These are phyloP conservation scores for Rhingia campestris DNA, from an alignment of 2,888 invertebrate species.

Conservation along the genomic window DNA sequence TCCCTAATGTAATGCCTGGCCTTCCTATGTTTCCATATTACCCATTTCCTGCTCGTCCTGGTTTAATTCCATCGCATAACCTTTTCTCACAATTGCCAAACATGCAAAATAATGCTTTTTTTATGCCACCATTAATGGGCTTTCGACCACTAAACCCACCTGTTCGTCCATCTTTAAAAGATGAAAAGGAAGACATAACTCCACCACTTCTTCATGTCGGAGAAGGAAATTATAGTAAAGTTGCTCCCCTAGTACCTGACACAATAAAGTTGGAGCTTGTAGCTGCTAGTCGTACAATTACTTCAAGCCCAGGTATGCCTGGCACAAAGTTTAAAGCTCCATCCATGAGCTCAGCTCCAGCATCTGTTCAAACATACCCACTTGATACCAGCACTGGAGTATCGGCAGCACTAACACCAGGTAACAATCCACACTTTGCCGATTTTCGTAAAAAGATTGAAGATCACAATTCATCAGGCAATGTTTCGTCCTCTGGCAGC, in stretches of 20 bases:
- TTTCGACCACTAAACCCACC: conserved; percentile 58
- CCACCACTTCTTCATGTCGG: conserved; percentile 50
- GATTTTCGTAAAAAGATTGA: conserved; percentile 47
- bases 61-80: conserved; percentile 85
- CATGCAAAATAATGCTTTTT: conserved; percentile 74
- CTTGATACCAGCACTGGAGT: conserved; percentile 12
- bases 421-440: conserved; percentile 59
- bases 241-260: conserved; percentile 81
- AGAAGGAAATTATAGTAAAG: conserved; percentile 80
- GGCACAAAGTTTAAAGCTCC: conserved; percentile 16
- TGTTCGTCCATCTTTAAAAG: conserved; percentile 52
- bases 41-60: conserved; percentile 84
- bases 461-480: conserved; percentile 3
- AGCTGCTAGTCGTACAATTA: conserved; percentile 31
- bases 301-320: conserved; percentile 6
- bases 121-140: conserved; percentile 70
- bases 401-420: conserved; percentile 52
- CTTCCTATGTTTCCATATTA: conserved; percentile 79
- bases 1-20: conserved; percentile 74
- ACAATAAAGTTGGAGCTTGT: conserved; percentile 77
- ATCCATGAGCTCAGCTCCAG: conserved; percentile 20
- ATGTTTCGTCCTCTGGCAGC: neutral
- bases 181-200: conserved; percentile 60
- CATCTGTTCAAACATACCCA: conserved; percentile 7
- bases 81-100: conserved; percentile 82